Conservation (phyloP, 2,888 invertebrate genomes). For the Eupithecia dodoneata region DNA sequence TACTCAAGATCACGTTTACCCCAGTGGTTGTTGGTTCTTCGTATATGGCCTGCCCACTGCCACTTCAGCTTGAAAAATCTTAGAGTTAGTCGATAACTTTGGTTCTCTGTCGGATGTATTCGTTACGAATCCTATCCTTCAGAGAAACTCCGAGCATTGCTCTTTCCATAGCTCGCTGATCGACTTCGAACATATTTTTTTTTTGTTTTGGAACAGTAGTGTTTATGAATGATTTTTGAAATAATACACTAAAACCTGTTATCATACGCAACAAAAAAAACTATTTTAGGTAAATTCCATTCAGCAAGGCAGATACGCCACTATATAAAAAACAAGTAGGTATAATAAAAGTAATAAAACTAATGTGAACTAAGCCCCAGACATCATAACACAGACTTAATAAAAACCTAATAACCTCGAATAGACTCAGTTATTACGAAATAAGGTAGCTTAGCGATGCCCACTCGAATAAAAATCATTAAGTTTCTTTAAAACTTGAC, state of each 20-base stretch:
- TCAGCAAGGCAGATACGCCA: not conserved
- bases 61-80: too few relatives aligned
- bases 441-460: conserved; percentile 48
- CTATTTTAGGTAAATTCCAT: not conserved
- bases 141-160: too few relatives aligned
- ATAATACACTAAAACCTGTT: not conserved
- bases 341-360: not conserved
- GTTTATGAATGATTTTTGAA: not conserved
- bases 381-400: conserved; percentile 31
- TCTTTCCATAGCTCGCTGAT: too few relatives aligned
- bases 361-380: conserved; percentile 7
- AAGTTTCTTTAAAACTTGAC: conserved; percentile 62
- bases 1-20: too few relatives aligned
- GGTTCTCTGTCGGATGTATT: too few relatives aligned
- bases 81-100: too few relatives aligned
- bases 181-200: too few relatives aligned
- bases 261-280: not conserved
- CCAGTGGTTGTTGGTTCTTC: too few relatives aligned
- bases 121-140: too few relatives aligned
- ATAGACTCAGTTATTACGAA: conserved; percentile 38
- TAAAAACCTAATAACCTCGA: conserved; percentile 35
- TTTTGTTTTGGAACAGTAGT: not conserved
- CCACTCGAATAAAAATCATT: conserved; percentile 64
- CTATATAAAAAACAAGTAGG: not conserved
- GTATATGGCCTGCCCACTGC: too few relatives aligned